These are phyloP conservation scores for Scrobipalpa costella DNA, from an alignment of 2,888 invertebrate species.

Conservation along the genomic window DNA sequence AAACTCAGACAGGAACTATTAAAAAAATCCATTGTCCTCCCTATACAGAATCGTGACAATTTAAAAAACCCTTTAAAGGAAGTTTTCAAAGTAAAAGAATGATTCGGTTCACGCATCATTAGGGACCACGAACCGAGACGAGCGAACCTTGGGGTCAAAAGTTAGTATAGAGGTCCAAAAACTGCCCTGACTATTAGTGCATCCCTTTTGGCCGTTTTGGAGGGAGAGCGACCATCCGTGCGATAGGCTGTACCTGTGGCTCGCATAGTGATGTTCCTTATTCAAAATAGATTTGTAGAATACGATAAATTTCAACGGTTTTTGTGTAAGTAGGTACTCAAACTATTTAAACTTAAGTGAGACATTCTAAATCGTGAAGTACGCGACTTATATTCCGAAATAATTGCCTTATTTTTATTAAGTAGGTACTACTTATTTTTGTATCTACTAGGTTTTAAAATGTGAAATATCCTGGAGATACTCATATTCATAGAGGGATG, in stretches of 20 bases:
- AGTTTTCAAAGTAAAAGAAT: slow-evolving; percentile 48
- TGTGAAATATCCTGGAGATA: no score
- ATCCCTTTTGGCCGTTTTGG: slow-evolving; percentile 64
- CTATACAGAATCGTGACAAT: slow-evolving; percentile 16
- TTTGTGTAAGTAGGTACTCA: no score
- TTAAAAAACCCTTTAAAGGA: slow-evolving; percentile 14
- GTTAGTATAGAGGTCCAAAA: slow-evolving; percentile 56
- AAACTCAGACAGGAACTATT: not conserved
- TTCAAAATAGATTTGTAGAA: not conserved
- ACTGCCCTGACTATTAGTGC: slow-evolving; percentile 56
- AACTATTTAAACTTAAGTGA: no score
- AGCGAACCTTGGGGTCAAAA: slow-evolving; percentile 58
- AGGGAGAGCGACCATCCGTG: slow-evolving; percentile 75
- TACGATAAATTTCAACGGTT: not conserved
- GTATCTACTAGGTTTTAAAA: no score
- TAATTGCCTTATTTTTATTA: no score
- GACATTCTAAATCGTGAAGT: no score
- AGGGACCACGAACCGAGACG: slow-evolving; percentile 66
- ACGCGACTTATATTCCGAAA: no score
- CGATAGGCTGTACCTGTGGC: slow-evolving; percentile 43
- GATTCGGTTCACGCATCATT: slow-evolving; percentile 69
- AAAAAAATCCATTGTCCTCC: slow-evolving; percentile 15
- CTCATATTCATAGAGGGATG: no score
- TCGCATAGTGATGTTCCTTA: slow-evolving; percentile 1
- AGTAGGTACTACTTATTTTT: no score